Percentiles rank a stretch among this genome's conserved stretches.
These are phyloP conservation scores for Trichoplusia ni DNA, from an alignment of 1,140 invertebrate genomes.

Conservation along the genomic window DNA sequence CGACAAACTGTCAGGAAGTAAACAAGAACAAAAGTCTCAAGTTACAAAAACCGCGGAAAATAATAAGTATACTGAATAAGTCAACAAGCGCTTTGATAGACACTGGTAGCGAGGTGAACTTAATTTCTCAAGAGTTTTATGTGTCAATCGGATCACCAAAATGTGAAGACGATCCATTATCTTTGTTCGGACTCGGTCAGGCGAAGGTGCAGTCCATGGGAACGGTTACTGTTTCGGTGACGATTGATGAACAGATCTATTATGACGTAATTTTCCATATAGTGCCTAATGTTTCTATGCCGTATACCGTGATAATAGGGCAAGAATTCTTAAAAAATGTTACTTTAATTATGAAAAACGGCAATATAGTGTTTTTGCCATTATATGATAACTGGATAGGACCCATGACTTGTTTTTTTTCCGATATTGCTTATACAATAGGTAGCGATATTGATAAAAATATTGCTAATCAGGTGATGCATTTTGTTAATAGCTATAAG, in stretches of 20 bases:
- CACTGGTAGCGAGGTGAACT: not conserved
- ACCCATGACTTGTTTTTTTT: not conserved
- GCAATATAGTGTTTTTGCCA: too few species aligned
- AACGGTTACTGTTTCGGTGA: too few species aligned
- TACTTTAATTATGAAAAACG: not conserved
- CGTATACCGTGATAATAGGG: conserved; percentile 6
- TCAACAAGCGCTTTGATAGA: not conserved
- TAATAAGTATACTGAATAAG: not conserved
- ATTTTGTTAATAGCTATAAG: not conserved
- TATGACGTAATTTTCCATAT: not conserved
- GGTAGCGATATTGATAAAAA: not conserved
- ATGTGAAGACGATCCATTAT: not conserved
- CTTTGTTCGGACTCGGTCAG: not conserved
- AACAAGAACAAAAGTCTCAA: conserved; percentile 8
- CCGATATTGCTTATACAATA: too few species aligned
- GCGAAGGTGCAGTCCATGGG: conserved; percentile 3
- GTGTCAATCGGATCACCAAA: not conserved
- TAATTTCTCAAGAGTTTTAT: not conserved
- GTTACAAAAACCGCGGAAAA: not conserved
- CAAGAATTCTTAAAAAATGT: conserved; percentile 2
- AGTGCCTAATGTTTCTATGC: conserved; percentile 1
- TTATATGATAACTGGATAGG: not conserved
- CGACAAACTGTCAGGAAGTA: too few species aligned
- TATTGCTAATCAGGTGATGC: not conserved
- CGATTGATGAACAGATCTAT: not conserved